Conservation (phyloP, 2,113 vertebrate genomes). For the Marcusenius ussheri region DNA sequence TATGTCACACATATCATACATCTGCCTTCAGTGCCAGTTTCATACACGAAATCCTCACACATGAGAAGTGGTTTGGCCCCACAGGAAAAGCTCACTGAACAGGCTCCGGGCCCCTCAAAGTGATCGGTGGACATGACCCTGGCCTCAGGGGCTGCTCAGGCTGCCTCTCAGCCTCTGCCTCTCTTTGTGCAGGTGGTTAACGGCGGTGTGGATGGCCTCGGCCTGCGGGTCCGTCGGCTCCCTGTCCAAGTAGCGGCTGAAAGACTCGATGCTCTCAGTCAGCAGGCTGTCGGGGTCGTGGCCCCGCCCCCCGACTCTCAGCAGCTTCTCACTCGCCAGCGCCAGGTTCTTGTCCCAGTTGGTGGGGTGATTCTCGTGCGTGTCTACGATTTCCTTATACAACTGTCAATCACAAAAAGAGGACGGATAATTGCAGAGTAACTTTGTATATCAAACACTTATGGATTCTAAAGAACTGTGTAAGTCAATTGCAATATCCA, state of each 20-base stretch:
- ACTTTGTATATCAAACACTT: not conserved
- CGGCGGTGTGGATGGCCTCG: conserved; percentile 65
- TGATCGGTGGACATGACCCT: not conserved
- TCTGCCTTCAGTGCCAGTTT: not conserved
- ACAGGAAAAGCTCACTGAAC: not conserved
- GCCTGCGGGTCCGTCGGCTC: conserved; percentile 72
- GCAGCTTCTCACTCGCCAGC: conserved; percentile 82
- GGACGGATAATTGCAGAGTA: not conserved
- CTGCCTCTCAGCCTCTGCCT: conserved; percentile 41
- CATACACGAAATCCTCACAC: not conserved
- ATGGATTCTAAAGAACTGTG: not conserved
- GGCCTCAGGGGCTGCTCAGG: conserved; percentile 31
- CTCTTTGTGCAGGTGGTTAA: conserved; percentile 74
- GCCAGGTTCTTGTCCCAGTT: conserved; percentile 98
- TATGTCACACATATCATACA: not conserved
- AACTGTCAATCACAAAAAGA: conserved; percentile 56
- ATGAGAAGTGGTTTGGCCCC: not conserved
- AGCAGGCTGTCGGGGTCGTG: conserved; percentile 65
- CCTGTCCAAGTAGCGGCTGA: conserved; percentile 69
- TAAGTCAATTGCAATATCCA: not conserved
- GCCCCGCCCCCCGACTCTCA: conserved; percentile 57
- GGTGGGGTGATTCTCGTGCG: conserved; percentile 69
- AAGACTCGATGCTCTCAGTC: conserved; percentile 71
- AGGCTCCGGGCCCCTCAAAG: not conserved
- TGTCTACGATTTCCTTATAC: conserved; percentile 78